Conservation (phyloP, 2,888 invertebrate species). For the Parnassius glacialis region DNA sequence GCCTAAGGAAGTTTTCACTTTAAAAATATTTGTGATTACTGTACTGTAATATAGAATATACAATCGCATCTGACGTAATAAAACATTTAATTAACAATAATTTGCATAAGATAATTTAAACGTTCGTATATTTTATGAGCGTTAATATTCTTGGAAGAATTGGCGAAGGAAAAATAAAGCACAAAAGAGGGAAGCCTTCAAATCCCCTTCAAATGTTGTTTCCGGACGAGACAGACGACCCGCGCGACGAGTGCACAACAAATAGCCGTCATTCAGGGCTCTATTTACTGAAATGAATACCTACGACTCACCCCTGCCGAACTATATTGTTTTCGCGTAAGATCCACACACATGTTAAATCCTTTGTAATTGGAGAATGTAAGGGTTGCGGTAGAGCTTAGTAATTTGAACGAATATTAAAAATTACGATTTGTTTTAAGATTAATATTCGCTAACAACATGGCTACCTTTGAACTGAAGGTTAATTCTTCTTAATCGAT, state of each 20-base stretch:
- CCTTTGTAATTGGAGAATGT: too few species aligned
- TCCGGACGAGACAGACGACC: slow-evolving; percentile 18
- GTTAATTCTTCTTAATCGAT: too few species aligned
- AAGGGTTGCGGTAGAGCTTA: too few species aligned
- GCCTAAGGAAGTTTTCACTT: too few species aligned
- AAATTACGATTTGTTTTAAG: too few species aligned
- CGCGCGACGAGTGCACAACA: slow-evolving; percentile 27
- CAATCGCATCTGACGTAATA: too few species aligned
- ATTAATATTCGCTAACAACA: too few species aligned
- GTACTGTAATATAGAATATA: too few species aligned
- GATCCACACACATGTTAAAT: slow-evolving; percentile 13
- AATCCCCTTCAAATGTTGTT: slow-evolving; percentile 28
- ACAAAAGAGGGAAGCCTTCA: slow-evolving; percentile 18
- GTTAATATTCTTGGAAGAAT: slow-evolving; percentile 5
- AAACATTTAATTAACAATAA: neutral
- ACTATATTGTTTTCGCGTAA: slow-evolving; percentile 18
- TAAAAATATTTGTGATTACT: too few species aligned
- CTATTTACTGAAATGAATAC: slow-evolving; percentile 22
- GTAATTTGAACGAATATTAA: too few species aligned
- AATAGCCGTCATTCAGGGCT: slow-evolving; percentile 25
- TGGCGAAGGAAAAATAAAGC: slow-evolving; percentile 10
- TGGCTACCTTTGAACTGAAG: too few species aligned
- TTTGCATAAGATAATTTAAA: neutral
- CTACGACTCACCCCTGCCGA: slow-evolving; percentile 15
- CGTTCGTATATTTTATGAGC: neutral